Base-by-base conservation (phyloP, 2,888 invertebrate species). In the Thymelicus sylvestris region DNA sequence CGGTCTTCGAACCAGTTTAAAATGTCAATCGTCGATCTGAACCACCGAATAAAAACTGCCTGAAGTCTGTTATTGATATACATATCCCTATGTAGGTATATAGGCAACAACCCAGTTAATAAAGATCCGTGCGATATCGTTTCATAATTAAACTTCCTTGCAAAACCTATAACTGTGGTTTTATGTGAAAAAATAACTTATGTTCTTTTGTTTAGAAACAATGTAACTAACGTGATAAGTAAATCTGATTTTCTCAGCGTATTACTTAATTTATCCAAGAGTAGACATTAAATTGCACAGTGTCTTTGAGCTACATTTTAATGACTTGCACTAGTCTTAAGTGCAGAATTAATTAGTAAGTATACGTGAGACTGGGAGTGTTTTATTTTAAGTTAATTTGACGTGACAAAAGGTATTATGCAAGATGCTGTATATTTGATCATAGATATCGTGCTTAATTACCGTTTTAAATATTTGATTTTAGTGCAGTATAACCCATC, bases 1-100 rank as follows among this genome's bases (percentile, higher is more conserved):
- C 74, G 77, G 79, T 77, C 77, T 73, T 72, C 74, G 80, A 78
- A 83, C 82, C 75, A 78, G 77, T 73, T 78, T 81, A 87, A 19
- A 92, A 92, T 92, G 91, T 86, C 88, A 90, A 31, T 38, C n/a
- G 12, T 7, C 52, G 19, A 8, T 44, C 10, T 55, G 24, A 12
- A 6, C 12, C 19, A 24, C 55, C 24, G 39, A 50, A 70, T 44
- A 61, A 70, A 66, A 66, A 55, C 47, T 13, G 24, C 52, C 55
- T 38, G 1, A 68, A 63, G 55, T 55, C 44, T n/a, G 39, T 12
- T 19, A 8, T 8, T 7, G 19, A 52, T 52, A 19, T 7, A 19
- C 1, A 3, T 31, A 31, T 3, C 4, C 3, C 2, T 31, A 31
- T 31, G 31, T 31, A 31, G 0, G 31, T 31, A 31, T 31, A 31